These are phyloP conservation scores for Ophiodon elongatus DNA, from an alignment of 2,113 vertebrate species.

Conservation along the genomic window DNA sequence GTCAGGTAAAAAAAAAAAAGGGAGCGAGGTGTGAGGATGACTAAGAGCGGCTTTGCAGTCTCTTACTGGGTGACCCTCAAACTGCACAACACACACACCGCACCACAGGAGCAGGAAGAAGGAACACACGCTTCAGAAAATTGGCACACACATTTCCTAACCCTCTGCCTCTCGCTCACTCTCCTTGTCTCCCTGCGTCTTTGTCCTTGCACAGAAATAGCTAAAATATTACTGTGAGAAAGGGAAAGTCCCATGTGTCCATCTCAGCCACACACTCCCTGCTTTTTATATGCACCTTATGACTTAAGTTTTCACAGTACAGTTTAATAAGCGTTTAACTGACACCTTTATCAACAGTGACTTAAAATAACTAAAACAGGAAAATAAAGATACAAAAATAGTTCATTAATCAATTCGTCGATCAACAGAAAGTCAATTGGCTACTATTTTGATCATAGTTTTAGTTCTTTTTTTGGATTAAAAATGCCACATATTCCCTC, in stretches of 20 bases:
- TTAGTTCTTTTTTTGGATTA: no score
- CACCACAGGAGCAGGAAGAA: slow-evolving; percentile 72
- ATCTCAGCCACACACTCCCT: slow-evolving; percentile 28
- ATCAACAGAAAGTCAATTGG: neutral
- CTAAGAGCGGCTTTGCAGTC: slow-evolving; percentile 70
- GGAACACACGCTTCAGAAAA: slow-evolving; percentile 70
- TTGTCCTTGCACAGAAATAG: slow-evolving; percentile 80
- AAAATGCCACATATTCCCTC: neutral
- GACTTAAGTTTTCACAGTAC: neutral
- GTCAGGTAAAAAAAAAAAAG: slow-evolving; percentile 67
- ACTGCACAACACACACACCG: slow-evolving; percentile 34
- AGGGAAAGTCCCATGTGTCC: slow-evolving; percentile 70
- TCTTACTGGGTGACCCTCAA: slow-evolving; percentile 74
- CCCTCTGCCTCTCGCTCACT: slow-evolving; percentile 55
- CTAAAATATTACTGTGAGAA: slow-evolving; percentile 51
- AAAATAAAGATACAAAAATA: neutral
- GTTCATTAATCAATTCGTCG: no score
- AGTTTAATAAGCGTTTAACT: neutral
- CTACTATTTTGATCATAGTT: neutral
- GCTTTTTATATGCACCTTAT: slow-evolving; percentile 20
- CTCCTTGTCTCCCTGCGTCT: slow-evolving; percentile 61
- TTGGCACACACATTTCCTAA: slow-evolving; percentile 66
- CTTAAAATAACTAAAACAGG: neutral
- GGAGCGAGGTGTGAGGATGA: slow-evolving; percentile 76
- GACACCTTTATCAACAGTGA: neutral